Base-by-base conservation (phyloP, 2,113 vertebrate species). In the Callorhinus ursinus region DNA sequence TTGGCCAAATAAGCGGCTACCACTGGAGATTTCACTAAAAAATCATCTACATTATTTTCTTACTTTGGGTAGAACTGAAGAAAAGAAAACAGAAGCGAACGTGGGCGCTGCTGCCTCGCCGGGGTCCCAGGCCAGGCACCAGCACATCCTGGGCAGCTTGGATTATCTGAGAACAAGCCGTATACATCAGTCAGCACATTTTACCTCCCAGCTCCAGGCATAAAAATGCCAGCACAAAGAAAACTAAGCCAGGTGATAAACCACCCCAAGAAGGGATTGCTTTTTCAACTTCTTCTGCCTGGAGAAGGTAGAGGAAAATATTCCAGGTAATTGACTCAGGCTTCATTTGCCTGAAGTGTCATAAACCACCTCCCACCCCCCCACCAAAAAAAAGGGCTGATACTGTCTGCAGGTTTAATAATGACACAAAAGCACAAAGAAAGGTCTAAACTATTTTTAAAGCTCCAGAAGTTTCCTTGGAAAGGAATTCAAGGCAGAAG, bases 401-500 rank as follows among this genome's bases (percentile, higher is more conserved):
- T 53, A 31, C 2, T 24, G 16, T 83, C 69, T 71, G 13, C 3
- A 51, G 46, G 22, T 36, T 90, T 96, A 87, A 83, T 42, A 89
- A 90, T 77, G 55, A 87, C 36, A 69, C 11, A 18, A 87, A 95
- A 84, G 55, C 85, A 65, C 88, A 97, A 69, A 74, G 26, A 71
- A 96, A 72, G 55, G 13, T 14, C 59, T 31, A 2, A 87, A 67
- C 53, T 19, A 14, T 69, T 90, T 90, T 71, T 36, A 72, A 86
- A 92, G 85, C n/a, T 95, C 87, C 24, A 1, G 13, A 95, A 7
- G 5, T 51, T 93, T 61, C 77, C 80, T 81, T 77, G 13, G 84
- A 72, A 87, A 96, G n/a, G 53, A 95, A 83, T 80, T 93, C 88
- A 59, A 49, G 28, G 67, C 39, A 59, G 77, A 96, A 92, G 10